Base-by-base conservation (phyloP, 2,888 invertebrate genomes). In the Pristionchus mayeri region DNA sequence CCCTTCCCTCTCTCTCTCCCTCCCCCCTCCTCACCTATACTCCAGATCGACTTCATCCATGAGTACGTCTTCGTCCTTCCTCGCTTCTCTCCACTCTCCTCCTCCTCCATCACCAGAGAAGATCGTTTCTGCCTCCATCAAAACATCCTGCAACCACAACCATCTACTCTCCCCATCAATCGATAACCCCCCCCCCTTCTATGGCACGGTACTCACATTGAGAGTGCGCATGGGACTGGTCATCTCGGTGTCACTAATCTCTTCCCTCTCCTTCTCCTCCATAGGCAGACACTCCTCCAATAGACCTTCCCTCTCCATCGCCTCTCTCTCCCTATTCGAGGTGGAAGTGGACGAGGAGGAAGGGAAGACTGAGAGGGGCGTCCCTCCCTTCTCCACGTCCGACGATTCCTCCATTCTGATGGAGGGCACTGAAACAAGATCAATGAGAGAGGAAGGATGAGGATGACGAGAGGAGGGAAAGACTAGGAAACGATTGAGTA, bases 31-130 rank as follows among this genome's bases (percentile, higher is more conserved):
- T 30, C 16, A 88, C 88, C 85, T 86, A 57, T 85, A 90, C 83
- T 90, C 88, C 2, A 90, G 88, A 84, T 89, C 90, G 18, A 90
- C 88, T 63, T 89, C 86, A 86, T 90, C 90, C 21, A 90, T 84
- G 18, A 90, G 83, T 48, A 90, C 87, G 79, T 88, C 86, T 48
- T 88, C 87, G 13, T 88, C 87, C 54, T 85, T 76, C 9, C 85
- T 79, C 1, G 85, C 86, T 4, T 87, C 85, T 21, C 83, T 86
- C 79, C 88, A 88, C n/a, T 87, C 78, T 18, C 88, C 87, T 27
- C 34, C 75, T 18, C 3, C 34, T 21, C 89, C 89, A 57, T 90
- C 89, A 1, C 87, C 75, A 21, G 75, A 89, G 83, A 90, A 86
- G 54, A 90, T 86, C 60, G 88, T 86, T 50, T 88, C 88, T 6